Conservation (phyloP, 2,113 vertebrate genomes). For the Aegithalos caudatus region DNA sequence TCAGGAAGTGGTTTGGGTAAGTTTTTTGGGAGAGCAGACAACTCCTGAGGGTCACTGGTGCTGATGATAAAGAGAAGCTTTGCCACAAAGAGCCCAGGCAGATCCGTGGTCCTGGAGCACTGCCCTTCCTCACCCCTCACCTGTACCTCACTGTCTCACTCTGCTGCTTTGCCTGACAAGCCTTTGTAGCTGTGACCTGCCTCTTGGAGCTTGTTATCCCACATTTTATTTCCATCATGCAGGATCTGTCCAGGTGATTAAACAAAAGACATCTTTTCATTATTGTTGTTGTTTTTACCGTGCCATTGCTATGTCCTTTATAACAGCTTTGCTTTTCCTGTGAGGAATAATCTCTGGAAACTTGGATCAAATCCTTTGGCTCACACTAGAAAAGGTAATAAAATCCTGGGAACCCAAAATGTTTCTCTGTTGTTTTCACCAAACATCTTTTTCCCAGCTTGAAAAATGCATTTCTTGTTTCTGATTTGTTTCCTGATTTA, state of each 20-base stretch:
- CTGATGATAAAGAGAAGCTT: background rate
- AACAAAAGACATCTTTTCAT: conserved; percentile 44
- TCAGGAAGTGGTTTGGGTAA: background rate
- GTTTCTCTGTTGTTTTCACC: conserved; percentile 39
- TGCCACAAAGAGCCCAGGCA: background rate
- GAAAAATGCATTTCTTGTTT: conserved; percentile 30
- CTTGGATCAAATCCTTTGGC: conserved; percentile 46
- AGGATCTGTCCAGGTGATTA: background rate
- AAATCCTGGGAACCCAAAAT: conserved; percentile 45
- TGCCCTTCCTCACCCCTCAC: background rate
- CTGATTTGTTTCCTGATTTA: background rate
- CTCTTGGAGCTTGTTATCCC: background rate
- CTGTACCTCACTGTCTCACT: background rate
- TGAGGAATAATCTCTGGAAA: conserved; percentile 52
- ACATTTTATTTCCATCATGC: background rate
- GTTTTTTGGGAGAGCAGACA: background rate
- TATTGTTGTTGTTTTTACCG: conserved; percentile 40
- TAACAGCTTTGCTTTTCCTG: conserved; percentile 53
- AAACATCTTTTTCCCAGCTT: conserved; percentile 33
- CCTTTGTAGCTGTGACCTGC: background rate
- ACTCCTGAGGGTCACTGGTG: background rate
- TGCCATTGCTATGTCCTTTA: conserved; percentile 23
- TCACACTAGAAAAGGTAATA: conserved; percentile 55
- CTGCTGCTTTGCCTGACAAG: background rate
- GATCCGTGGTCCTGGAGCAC: rapidly evolving